These are phyloP conservation scores for Arctia plantaginis DNA, from an alignment of 2,888 invertebrate species.

Conservation along the genomic window DNA sequence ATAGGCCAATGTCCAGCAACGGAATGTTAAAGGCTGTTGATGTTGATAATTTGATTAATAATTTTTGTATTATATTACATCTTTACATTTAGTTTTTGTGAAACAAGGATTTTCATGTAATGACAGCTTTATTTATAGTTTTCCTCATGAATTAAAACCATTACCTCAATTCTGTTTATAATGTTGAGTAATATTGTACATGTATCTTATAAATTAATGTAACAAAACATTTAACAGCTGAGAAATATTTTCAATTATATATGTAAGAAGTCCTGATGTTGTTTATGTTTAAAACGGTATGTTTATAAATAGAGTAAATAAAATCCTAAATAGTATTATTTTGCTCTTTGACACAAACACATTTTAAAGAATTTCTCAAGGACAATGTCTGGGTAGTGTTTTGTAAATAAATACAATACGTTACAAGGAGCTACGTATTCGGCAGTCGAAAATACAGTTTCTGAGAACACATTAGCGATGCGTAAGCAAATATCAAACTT, in stretches of 20 bases:
- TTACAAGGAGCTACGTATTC: neutral
- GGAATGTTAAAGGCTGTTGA: no score
- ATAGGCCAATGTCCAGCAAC: no score
- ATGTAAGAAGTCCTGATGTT: neutral
- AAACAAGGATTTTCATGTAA: neutral
- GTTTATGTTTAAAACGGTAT: neutral
- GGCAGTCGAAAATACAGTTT: slow-evolving; percentile 14
- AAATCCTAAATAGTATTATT: neutral
- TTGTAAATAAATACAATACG: neutral
- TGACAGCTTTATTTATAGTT: neutral
- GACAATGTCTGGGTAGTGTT: neutral
- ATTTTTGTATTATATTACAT: no score
- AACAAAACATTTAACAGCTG: neutral
- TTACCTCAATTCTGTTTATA: neutral
- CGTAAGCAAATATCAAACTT: slow-evolving; percentile 52
- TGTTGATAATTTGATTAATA: no score
- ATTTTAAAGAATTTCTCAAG: neutral
- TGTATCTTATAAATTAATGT: neutral
- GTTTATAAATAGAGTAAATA: neutral
- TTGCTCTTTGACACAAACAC: neutral
- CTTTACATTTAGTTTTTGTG: neutral
- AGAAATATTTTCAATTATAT: neutral
- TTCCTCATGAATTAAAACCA: neutral
- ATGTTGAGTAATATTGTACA: neutral
- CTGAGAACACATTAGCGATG: slow-evolving; percentile 30